Conservation (phyloP, 2,888 invertebrate genomes). For the Desoria tigrina region DNA sequence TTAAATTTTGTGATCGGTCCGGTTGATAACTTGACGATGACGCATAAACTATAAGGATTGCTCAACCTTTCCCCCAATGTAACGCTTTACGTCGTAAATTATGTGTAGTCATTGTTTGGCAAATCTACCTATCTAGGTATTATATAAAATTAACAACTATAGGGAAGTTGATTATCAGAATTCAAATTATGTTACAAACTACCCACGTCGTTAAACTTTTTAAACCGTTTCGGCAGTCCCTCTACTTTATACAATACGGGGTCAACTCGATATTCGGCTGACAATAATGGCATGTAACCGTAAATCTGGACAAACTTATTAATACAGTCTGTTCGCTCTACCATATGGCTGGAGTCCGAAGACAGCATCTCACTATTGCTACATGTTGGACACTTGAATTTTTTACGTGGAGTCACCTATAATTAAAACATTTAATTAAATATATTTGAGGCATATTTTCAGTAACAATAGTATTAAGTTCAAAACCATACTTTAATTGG, state of each 20-base stretch:
- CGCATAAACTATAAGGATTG: too few species aligned
- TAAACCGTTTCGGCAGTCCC: conserved; percentile 79
- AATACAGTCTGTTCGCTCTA: conserved; percentile 86
- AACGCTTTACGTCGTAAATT: too few species aligned
- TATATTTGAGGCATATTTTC: not conserved
- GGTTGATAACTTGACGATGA: too few species aligned
- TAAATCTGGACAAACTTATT: conserved; percentile 76
- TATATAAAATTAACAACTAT: too few species aligned
- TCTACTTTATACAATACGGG: conserved; percentile 84
- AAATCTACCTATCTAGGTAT: too few species aligned
- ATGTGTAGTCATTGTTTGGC: too few species aligned
- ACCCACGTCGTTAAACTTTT: conserved; percentile 84
- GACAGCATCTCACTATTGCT: conserved; percentile 91
- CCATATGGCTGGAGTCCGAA: conserved; percentile 88
- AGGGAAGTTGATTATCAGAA: too few species aligned
- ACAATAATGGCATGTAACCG: conserved; percentile 81
- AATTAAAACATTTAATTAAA: conserved; percentile 39
- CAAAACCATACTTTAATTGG: conserved; percentile 77
- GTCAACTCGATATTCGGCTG: conserved; percentile 91
- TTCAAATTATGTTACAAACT: not conserved
- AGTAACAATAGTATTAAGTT: not conserved
- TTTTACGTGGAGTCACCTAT: conserved; percentile 89
- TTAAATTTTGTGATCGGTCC: too few species aligned
- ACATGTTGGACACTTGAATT: conserved; percentile 95
- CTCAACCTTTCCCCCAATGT: too few species aligned